A percentile compares a stretch with the other conserved stretches of the same genome.
These are phyloP conservation scores for Drosophila ohnishii DNA, from an alignment of 1,140 invertebrate species.

Conservation along the genomic window DNA sequence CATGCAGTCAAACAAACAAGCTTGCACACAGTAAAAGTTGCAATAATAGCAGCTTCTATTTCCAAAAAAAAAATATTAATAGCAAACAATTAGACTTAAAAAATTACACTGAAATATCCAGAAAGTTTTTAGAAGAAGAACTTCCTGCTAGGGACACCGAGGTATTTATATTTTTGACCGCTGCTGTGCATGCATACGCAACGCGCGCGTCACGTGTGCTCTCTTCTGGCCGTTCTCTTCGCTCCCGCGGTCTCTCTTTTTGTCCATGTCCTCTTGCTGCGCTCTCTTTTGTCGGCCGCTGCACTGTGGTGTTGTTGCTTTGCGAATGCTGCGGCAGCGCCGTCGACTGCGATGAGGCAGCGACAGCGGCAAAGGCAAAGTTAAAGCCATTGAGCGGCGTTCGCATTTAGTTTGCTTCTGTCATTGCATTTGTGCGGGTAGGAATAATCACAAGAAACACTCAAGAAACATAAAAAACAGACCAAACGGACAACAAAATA, in stretches of 20 bases:
- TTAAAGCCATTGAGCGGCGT: slow-evolving; percentile 64
- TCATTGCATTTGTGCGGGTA: slow-evolving; percentile 76
- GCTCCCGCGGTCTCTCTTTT: slow-evolving; percentile 17
- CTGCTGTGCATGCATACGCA: slow-evolving; percentile 25
- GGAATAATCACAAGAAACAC: slow-evolving; percentile 36
- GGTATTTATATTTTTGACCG: slow-evolving; percentile 3
- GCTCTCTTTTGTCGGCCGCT: slow-evolving; percentile 31
- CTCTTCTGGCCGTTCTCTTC: slow-evolving; percentile 33
- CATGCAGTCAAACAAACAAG: neutral
- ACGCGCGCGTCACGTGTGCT: slow-evolving; percentile 71
- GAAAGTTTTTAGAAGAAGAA: neutral
- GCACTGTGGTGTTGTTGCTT: slow-evolving; percentile 53
- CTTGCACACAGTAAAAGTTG: neutral
- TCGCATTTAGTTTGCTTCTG: slow-evolving; percentile 76
- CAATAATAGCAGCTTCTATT: slow-evolving; percentile 7
- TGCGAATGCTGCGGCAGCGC: slow-evolving; percentile 48
- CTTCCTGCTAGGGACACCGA: neutral
- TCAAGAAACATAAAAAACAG: slow-evolving; percentile 37
- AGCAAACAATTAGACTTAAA: neutral
- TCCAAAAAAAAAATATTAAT: neutral
- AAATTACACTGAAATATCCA: neutral
- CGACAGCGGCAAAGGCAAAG: slow-evolving; percentile 58
- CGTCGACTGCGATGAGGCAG: slow-evolving; percentile 36
- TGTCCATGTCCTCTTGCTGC: neutral
- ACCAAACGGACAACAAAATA: slow-evolving; percentile 25